Evolutionary conservation across 2,113 vertebrate species (phyloP).

Genomic region (Proteles cristata): DNA sequence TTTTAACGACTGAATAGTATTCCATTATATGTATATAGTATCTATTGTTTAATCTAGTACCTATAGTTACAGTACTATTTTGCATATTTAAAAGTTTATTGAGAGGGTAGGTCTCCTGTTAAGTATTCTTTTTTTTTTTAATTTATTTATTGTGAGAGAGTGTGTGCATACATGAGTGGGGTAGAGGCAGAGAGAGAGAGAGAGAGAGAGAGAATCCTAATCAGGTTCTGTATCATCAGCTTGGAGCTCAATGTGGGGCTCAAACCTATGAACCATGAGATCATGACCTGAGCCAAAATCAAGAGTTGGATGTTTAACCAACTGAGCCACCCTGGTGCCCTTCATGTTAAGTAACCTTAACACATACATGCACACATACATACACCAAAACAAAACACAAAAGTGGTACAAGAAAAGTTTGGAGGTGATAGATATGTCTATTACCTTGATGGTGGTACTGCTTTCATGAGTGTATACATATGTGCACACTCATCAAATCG

Average conservation of each 20-base stretch:
- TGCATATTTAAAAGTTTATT: not conserved
- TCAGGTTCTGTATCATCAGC: no score
- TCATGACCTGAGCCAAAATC: no score
- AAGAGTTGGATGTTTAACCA: no score
- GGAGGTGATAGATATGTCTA: not conserved
- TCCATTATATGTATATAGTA: not conserved
- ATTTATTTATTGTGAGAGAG: no score
- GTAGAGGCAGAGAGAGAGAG: no score
- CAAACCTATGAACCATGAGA: no score
- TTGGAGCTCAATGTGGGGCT: no score
- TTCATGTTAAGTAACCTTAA: not conserved
- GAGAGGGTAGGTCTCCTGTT: not conserved
- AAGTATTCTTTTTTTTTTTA: not conserved
- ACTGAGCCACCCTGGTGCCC: no score
- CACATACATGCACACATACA: not conserved
- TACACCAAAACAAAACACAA: not conserved
- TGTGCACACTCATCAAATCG: not conserved
- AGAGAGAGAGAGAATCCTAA: no score
- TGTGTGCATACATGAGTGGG: no score
- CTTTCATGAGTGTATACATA: not conserved
- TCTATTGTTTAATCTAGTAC: not conserved
- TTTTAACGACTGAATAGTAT: not conserved
- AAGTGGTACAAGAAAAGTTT: not conserved
- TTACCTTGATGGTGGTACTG: not conserved
- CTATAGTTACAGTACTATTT: not conserved